phyloP scores from a whole-genome alignment of 1,140 invertebrate species.

The Aphelinus atriplicis region DNA sequence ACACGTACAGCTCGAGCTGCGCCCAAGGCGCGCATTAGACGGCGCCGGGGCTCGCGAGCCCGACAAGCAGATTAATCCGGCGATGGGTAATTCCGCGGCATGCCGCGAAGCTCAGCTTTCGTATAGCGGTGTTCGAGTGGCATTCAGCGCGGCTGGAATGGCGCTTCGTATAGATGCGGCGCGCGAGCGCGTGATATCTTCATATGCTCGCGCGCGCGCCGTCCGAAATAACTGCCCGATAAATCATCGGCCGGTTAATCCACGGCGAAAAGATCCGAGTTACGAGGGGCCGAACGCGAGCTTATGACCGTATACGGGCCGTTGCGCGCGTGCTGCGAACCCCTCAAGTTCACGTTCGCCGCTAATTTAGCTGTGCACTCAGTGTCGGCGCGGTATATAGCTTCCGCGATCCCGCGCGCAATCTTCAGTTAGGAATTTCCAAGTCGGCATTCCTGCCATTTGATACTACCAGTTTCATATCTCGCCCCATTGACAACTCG shows the following conservation, averaged over 20 bases:
- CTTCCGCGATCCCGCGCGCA: background rate
- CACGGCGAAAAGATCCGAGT: background rate
- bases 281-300: background rate
- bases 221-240: conserved; percentile 25
- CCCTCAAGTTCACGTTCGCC: conserved; percentile 28
- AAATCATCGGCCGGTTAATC: conserved; percentile 31
- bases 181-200: conserved; percentile 18
- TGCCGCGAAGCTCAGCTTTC: too few species aligned
- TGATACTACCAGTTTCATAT: too few species aligned
- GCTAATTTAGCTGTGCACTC: background rate
- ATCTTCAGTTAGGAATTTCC: background rate
- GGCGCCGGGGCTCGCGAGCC: too few species aligned
- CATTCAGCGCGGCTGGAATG: too few species aligned
- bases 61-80: conserved; percentile 22
- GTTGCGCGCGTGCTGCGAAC: background rate
- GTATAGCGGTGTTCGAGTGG: too few species aligned
- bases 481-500: too few species aligned
- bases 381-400: conserved; percentile 9
- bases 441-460: too few species aligned
- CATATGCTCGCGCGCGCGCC: conserved; percentile 2
- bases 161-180: background rate
- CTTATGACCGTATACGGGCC: background rate
- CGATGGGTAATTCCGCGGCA: conserved; percentile 3
- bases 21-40: too few species aligned
- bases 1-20: too few species aligned